Conservation (phyloP, 2,888 invertebrate species). For the Drosophila buzzatii region DNA sequence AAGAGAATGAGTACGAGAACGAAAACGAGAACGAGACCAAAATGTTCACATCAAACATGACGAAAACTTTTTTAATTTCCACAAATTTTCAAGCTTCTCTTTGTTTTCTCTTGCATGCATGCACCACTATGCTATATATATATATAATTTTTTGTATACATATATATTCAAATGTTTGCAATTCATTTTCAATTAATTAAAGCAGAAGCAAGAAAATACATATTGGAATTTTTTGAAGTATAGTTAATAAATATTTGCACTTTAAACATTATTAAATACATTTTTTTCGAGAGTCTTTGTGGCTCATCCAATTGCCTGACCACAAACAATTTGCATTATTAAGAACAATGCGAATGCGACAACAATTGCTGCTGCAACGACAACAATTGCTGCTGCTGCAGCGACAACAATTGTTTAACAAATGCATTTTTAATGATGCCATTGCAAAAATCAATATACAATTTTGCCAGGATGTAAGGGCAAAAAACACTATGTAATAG, state of each 20-base stretch:
- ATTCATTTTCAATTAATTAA: slow-evolving; percentile 70
- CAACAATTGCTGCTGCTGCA: slow-evolving; percentile 16
- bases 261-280: not conserved
- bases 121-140: not conserved
- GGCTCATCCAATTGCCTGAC: slow-evolving; percentile 14
- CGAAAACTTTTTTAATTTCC: slow-evolving; percentile 72
- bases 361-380: slow-evolving; percentile 4
- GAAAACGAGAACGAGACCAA: not conserved
- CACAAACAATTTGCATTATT: slow-evolving; percentile 45
- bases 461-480: slow-evolving; percentile 19
- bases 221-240: not conserved
- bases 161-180: slow-evolving; percentile 64
- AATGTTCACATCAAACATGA: slow-evolving; percentile 24
- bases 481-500: not conserved
- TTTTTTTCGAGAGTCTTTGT: slow-evolving; percentile 3
- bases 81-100: slow-evolving; percentile 43
- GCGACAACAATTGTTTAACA: slow-evolving; percentile 35
- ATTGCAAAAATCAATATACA: slow-evolving; percentile 59
- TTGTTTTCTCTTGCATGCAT: slow-evolving; percentile 15
- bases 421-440: slow-evolving; percentile 77
- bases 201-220: slow-evolving; percentile 9
- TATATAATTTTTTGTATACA: not conserved
- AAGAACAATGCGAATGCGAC: slow-evolving; percentile 39
- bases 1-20: not conserved
- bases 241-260: not conserved